phyloP scores from a whole-genome alignment of 2,797 vertebrate genomes.

The Silurus aristotelis region DNA sequence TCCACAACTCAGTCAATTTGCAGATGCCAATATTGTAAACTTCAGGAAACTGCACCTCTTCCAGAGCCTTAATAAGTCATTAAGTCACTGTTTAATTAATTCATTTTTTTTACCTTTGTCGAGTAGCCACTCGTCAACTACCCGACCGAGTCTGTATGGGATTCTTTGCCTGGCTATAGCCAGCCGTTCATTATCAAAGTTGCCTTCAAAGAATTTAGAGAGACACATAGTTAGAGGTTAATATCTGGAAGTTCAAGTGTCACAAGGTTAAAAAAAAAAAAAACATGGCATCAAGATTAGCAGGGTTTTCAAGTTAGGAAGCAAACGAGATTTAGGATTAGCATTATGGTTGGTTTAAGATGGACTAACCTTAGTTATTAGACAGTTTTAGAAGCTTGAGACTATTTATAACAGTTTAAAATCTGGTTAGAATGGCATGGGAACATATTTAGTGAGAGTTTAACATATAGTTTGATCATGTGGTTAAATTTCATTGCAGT shows the following conservation, averaged over 20 bases:
- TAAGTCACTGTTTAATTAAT: slow-evolving; percentile 83
- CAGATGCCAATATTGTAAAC: slow-evolving; percentile 43
- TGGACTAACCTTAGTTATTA: slow-evolving; percentile 59
- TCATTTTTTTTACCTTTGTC: slow-evolving; percentile 98
- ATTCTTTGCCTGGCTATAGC: slow-evolving; percentile 99
- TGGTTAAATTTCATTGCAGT: slow-evolving; percentile 54
- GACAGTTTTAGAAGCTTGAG: slow-evolving; percentile 65
- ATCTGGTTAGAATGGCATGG: slow-evolving; percentile 77
- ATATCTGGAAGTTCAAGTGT: slow-evolving; percentile 83
- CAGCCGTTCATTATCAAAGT: slow-evolving; percentile 99
- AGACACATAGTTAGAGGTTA: slow-evolving; percentile 90
- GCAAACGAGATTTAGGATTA: slow-evolving; percentile 74
- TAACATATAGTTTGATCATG: slow-evolving; percentile 63
- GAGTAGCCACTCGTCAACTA: slow-evolving; percentile 99
- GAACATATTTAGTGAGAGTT: slow-evolving; percentile 73
- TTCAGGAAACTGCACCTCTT: slow-evolving; percentile 82
- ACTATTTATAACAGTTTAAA: slow-evolving; percentile 80
- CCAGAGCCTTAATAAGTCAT: slow-evolving; percentile 72
- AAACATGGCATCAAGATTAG: slow-evolving; percentile 69
- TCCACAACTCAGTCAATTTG: slow-evolving; percentile 33
- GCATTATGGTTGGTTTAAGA: slow-evolving; percentile 65
- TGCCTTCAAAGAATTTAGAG: slow-evolving; percentile 99
- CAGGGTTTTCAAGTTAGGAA: slow-evolving; percentile 79
- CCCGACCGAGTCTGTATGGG: slow-evolving; percentile 99
- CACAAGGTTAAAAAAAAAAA: slow-evolving; percentile 74